phyloP scores from a whole-genome alignment of 2,797 vertebrate genomes.

The Apogon hyalosoma region DNA sequence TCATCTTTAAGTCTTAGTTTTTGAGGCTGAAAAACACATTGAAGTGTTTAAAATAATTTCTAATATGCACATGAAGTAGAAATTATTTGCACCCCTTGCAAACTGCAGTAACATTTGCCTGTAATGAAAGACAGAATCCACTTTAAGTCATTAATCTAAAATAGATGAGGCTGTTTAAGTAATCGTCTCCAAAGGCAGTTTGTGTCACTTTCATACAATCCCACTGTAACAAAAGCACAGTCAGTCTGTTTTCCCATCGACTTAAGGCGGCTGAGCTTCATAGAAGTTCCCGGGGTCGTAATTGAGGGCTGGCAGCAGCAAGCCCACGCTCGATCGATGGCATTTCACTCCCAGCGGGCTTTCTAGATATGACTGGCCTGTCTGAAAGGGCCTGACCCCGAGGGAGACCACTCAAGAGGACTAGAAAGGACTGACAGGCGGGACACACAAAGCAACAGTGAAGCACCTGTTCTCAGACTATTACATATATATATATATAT shows the following conservation, averaged over 20 bases:
- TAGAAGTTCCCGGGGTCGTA: slow-evolving; percentile 36
- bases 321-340: slow-evolving; percentile 47
- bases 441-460: slow-evolving; percentile 5
- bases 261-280: slow-evolving; percentile 15
- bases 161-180: neutral
- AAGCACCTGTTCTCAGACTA: slow-evolving; percentile 1
- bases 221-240: slow-evolving; percentile 19
- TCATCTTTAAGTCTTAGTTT: too few species aligned
- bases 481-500: too few species aligned
- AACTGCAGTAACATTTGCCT: too few species aligned
- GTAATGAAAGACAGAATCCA: too few species aligned
- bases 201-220: slow-evolving; percentile 16
- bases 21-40: too few species aligned
- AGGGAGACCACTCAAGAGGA: slow-evolving; percentile 49
- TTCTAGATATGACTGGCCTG: slow-evolving; percentile 58
- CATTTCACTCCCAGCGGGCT: slow-evolving; percentile 52
- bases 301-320: slow-evolving; percentile 37
- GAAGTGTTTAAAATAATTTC: too few species aligned
- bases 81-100: too few species aligned
- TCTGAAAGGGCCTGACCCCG: slow-evolving; percentile 45
- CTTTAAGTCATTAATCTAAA: too few species aligned
- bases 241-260: slow-evolving; percentile 4
- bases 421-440: slow-evolving; percentile 34
- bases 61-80: too few species aligned
- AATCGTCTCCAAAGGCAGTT: slow-evolving; percentile 2